Evolutionary conservation across 2,797 vertebrate species (phyloP).

Genomic region (Acanthiza pusilla): DNA sequence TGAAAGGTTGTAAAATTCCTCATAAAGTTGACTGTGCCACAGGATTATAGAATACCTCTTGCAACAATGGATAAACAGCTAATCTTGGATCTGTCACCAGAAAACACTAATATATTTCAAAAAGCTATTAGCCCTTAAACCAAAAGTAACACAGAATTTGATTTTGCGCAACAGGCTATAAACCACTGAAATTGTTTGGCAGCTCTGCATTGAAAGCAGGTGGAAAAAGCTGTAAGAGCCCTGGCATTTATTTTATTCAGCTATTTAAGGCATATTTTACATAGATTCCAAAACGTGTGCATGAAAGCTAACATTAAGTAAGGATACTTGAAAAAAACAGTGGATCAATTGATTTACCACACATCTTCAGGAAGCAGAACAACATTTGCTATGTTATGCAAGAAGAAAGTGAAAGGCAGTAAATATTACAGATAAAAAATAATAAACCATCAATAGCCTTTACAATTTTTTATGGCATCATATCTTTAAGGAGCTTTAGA

Average conservation of each 20-base stretch:
- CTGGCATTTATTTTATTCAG: not conserved
- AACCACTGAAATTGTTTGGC: conserved; percentile 47
- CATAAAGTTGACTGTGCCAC: conserved; percentile 55
- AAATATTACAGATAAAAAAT: conserved; percentile 20
- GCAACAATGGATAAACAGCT: conserved; percentile 43
- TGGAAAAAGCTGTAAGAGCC: conserved; percentile 5
- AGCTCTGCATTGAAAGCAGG: conserved; percentile 25
- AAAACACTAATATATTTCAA: conserved; percentile 57
- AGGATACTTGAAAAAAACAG: not conserved
- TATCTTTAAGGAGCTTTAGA: not conserved
- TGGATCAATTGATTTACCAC: conserved; percentile 21
- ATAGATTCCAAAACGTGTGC: not conserved
- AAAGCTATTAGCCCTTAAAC: conserved; percentile 64
- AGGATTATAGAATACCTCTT: conserved; percentile 38
- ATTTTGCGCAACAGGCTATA: conserved; percentile 48
- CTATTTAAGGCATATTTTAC: conserved; percentile 30
- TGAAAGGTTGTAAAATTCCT: conserved; percentile 53
- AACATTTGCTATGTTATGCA: not conserved
- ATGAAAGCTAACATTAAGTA: not conserved
- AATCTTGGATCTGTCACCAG: conserved; percentile 49
- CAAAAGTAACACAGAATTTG: conserved; percentile 56
- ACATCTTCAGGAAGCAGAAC: not conserved
- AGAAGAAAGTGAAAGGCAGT: not conserved
- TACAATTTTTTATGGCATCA: not conserved
- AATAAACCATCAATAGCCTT: conserved; percentile 12